Evolutionary conservation across 2,888 invertebrate species (phyloP).

Genomic region (Eustalomyia histrio): DNA sequence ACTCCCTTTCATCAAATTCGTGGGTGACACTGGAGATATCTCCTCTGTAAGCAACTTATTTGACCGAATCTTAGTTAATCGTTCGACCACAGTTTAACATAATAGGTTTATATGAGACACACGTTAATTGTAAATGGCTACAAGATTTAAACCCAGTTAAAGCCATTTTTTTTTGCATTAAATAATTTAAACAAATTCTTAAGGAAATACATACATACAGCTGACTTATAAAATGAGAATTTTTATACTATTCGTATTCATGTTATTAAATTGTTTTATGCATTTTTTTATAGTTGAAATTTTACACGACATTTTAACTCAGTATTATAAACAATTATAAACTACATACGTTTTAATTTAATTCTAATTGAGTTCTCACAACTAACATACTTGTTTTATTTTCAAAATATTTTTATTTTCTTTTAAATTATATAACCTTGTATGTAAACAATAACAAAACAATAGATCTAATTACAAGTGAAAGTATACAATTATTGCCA

Average conservation of each 20-base stretch:
- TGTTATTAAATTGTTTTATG: too few species aligned
- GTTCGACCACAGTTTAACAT: too few species aligned
- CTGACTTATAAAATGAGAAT: neutral
- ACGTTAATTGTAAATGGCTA: conserved; percentile 21
- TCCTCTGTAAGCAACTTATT: too few species aligned
- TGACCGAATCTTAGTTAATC: too few species aligned
- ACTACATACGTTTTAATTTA: too few species aligned
- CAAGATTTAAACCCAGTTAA: conserved; percentile 29
- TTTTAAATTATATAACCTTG: conserved; percentile 25
- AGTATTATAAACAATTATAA: too few species aligned
- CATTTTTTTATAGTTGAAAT: too few species aligned
- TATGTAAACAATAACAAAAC: conserved; percentile 5
- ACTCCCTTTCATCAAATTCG: too few species aligned
- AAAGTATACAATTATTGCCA: conserved; percentile 24
- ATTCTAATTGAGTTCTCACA: neutral
- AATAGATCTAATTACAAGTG: conserved; percentile 7
- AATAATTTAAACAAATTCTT: conserved; percentile 4
- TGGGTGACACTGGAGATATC: too few species aligned
- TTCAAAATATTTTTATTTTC: neutral
- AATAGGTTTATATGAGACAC: conserved; percentile 31
- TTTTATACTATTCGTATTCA: too few species aligned
- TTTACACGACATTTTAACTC: too few species aligned
- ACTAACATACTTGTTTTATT: neutral
- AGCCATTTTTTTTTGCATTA: conserved; percentile 4
- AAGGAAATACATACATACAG: conserved; percentile 44